These are phyloP conservation scores for Penaeus monodon DNA, from an alignment of 2,888 invertebrate species.

Conservation along the genomic window DNA sequence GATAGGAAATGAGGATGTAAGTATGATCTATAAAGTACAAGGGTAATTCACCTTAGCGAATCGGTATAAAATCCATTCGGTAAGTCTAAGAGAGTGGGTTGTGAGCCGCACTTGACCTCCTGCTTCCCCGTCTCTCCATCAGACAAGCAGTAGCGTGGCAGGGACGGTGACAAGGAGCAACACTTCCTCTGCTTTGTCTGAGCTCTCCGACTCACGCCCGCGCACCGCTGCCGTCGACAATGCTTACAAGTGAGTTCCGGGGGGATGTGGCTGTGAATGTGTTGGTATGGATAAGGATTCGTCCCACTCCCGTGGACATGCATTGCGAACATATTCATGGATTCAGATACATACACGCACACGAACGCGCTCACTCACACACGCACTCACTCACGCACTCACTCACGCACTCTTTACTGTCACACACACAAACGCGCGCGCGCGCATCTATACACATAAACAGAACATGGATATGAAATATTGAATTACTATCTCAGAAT, in stretches of 20 bases:
- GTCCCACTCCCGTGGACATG: not conserved
- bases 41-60: too few relatives aligned
- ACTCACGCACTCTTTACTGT: too few relatives aligned
- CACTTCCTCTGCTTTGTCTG: conserved; percentile 81
- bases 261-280: not conserved
- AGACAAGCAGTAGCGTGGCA: conserved; percentile 45
- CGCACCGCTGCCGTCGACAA: conserved; percentile 79
- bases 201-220: conserved; percentile 69
- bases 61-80: too few relatives aligned
- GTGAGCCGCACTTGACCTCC: not conserved
- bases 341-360: not conserved
- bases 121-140: not conserved
- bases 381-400: too few relatives aligned
- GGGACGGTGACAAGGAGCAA: conserved; percentile 80
- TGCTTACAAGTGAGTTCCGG: conserved; percentile 79
- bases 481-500: not conserved
- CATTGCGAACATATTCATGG: not conserved
- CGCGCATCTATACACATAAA: too few relatives aligned
- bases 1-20: too few relatives aligned
- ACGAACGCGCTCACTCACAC: not conserved
- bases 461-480: not conserved
- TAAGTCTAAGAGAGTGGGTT: not conserved
- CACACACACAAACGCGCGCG: too few relatives aligned
- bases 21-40: too few relatives aligned
- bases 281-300: too few relatives aligned